Base-by-base conservation (phyloP, 2,797 vertebrate species). In the Catostomus latipinnis region DNA sequence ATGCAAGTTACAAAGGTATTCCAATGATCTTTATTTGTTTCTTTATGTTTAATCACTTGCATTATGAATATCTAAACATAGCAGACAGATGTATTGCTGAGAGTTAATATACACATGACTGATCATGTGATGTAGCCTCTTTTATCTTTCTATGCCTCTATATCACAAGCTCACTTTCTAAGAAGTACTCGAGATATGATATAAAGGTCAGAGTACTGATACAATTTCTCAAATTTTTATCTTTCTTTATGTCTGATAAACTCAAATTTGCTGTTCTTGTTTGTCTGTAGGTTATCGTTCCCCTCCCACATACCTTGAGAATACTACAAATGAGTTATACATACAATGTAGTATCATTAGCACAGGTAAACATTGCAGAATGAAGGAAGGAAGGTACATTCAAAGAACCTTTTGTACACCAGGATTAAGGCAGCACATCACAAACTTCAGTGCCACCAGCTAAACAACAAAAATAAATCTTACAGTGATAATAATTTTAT, bases 131-230 rank as follows among this genome's bases (percentile, higher is more conserved):
- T 34, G 34, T 34, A 49, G 56, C 14, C 46, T 18, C 34, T 46
- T 49, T 49, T 60, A 72, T 34, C 34, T 34, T 1, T 34, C 34
- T 34, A 34, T 34, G 34, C 34, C 34, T 34, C 34, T 34, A 34
- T 34, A 34, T 76, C 62, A 18, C 14, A 48, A 0, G 49, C 9
- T 34, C 49, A 34, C 34, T 34, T 3, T 48, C 68, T 76, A 14
- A 76, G 63, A 76, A 60, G 65, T 58, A 50, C 56, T 68, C 65
- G 74, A 60, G 65, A 77, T 61, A 52, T 61, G 58, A 56, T 77
- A 18, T 77, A 52, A 65, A 69, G 66, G 75, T 76, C 74, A 76
- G 63, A 68, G 18, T 12, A 58, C 43, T 46, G 43, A 65, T 65
- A 34, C 34, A 34, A 34, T 34, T 34, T 34, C 13, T 13, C 6